Evolutionary conservation across 2,888 invertebrate species (phyloP).

Genomic region (Seladonia tumulorum): DNA sequence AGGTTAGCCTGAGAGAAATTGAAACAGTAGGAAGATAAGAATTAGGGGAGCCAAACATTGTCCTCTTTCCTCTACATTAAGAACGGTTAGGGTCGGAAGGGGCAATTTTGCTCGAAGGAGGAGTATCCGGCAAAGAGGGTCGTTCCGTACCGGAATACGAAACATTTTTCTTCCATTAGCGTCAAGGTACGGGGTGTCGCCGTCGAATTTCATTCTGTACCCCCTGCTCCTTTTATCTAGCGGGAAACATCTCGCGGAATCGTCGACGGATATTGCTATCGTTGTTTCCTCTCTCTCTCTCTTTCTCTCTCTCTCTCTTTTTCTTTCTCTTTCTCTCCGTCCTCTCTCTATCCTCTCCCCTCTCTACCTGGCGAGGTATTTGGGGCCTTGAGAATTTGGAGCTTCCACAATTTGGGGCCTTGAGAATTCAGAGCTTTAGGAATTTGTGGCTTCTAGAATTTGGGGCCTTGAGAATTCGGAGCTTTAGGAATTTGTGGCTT

Average conservation of each 20-base stretch:
- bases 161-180: conserved; percentile 33
- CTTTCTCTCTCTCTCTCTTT: too few relatives aligned
- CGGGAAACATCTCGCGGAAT: conserved; percentile 5
- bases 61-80: conserved; percentile 21
- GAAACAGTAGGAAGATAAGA: neutral
- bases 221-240: conserved; percentile 24
- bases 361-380: too few relatives aligned
- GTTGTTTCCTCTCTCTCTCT: neutral
- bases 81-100: conserved; percentile 5
- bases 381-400: too few relatives aligned
- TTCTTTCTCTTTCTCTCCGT: too few relatives aligned
- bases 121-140: neutral
- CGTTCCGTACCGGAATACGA: conserved; percentile 3
- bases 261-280: conserved; percentile 29
- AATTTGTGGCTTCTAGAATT: too few relatives aligned
- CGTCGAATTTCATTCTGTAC: conserved; percentile 43
- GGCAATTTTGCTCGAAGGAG: neutral
- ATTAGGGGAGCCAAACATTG: conserved; percentile 36
- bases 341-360: neutral
- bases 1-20: neutral
- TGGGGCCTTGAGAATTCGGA: too few relatives aligned
- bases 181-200: neutral
- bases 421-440: too few relatives aligned
- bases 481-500: too few relatives aligned
- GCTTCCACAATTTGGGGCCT: too few relatives aligned